Base-by-base conservation (phyloP, 2,113 vertebrate species). In the Macaca nemestrina region DNA sequence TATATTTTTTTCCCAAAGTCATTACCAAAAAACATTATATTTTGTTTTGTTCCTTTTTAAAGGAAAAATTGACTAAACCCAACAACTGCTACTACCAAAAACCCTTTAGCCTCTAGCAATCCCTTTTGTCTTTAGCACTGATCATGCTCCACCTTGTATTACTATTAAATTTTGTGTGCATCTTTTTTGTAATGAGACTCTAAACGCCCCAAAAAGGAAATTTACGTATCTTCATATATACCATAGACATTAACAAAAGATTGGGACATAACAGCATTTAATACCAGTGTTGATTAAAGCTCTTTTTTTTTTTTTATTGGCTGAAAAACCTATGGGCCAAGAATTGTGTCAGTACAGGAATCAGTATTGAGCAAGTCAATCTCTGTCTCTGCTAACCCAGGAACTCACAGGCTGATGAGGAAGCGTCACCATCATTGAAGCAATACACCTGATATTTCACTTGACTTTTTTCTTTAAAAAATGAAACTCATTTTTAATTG, bases 11-110 rank as follows among this genome's bases (percentile, higher is more conserved):
- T 64, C 61, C 61, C 30, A 30, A 64, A 64, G 12, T 64, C 61
- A 64, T 64, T 64, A 64, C 61, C 61, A 13, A 64, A 64, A 30
- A 30, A 32, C 32, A 6, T 64, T 30, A 14, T 52, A 8, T 78
- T 95, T 82, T 75, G 25, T 76, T 75, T 73, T 85, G 16, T 75
- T 80, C 48, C 18, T 64, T 61, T 96, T 73, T 95, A 93, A 92
- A 75, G 90, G 75, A 45, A 84, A 93, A 87, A 22, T 50, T 6
- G 43, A 88, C 43, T 76, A 82, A 88, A 20, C 35, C 6, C 84
- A 86, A 61, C 25, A 67, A 52, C 11, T 76, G 61, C 30, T 92
- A 23, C 50, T 64, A 79, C 32, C 61, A 73, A 18, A 83, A 70
- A 20, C 9, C 17, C 50, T 91, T 81, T 85, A 72, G 22, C 45